A percentile compares a stretch with the other conserved stretches of the same genome.
phyloP scores from a whole-genome alignment of 2,113 vertebrate genomes.

The Chaenogobius annularis region DNA sequence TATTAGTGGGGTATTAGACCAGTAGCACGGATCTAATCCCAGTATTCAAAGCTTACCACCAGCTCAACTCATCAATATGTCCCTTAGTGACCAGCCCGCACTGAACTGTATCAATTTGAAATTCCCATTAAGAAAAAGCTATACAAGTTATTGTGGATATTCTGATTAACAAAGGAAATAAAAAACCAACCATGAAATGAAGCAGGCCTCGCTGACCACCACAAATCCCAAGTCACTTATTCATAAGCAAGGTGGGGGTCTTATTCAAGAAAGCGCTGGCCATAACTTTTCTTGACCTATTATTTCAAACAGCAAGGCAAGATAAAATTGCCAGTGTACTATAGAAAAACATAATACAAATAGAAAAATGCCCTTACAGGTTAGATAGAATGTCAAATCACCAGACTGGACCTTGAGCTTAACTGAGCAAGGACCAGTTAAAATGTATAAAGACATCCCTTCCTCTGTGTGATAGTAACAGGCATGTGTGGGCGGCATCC shows the following conservation, averaged over 20 bases:
- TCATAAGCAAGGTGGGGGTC: too few relatives aligned
- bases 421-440: background rate
- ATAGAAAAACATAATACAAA: background rate
- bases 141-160: background rate
- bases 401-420: background rate
- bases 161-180: background rate
- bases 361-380: background rate
- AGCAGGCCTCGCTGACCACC: too few relatives aligned
- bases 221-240: too few relatives aligned
- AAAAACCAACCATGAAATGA: background rate
- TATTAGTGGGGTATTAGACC: constrained; percentile 13
- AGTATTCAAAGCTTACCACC: constrained; percentile 27
- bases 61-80: constrained; percentile 8
- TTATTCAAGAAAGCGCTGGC: too few relatives aligned
- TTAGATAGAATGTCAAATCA: background rate
- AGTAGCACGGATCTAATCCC: constrained; percentile 10
- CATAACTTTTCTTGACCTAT: background rate
- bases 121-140: constrained; percentile 2
- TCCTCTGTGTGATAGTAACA: constrained; percentile 20
- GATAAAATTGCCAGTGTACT: background rate
- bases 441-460: constrained; percentile 29
- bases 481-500: constrained; percentile 34
- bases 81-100: background rate
- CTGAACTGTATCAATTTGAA: background rate
- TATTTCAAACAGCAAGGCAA: background rate